Evolutionary conservation across 2,888 invertebrate species (phyloP), one percentile per base, ranked within the genome.

Genomic region (Cylindroiulus punctatus): DNA sequence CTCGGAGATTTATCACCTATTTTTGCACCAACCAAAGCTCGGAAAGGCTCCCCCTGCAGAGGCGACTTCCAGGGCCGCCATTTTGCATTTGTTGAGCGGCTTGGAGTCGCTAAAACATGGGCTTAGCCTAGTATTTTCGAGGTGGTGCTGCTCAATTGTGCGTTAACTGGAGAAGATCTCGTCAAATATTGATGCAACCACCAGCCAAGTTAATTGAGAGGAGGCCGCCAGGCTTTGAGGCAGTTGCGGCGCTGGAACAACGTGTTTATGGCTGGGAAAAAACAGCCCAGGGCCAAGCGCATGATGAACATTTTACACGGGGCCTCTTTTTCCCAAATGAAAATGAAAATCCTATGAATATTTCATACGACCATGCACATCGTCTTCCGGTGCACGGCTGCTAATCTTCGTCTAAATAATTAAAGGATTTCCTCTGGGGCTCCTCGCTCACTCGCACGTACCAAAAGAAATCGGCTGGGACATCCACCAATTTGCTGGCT

Each of bases 311-410:
- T 76, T 76, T 76, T 76, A 7, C 85, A 40, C 36, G 42, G 76
- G n/a, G 40, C 81, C 36, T 81, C 83, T 85, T 65, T 85, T 65
- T 81, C 76, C 65, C 65, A 65, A 85, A 76, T 85, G 85, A 76
- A 85, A 85, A 85, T 85, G 85, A 85, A 85, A 85, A 85, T 85
- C 65, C 85, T 76, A 65, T 85, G 85, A 85, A 85, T 85, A 85
- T 85, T 85, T 85, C 36, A 85, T 57, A 14, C 57, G 10, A 14
- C 81, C 10, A 40, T 26, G 83, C 83, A 83, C 42, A 42, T 40
- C 44, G 44, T 44, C 42, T 83, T 83, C 83, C 83, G 44, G 83
- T 83, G n/a, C n/a, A n/a, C n/a, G 83, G 83, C 83, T 83, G 85
- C 76, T 85, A 76, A 76, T 85, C 85, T 76, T 40, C 85, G n/a